phyloP scores from a whole-genome alignment of 53 echinoderm and acorn worm genomes.

The Crossaster papposus region DNA sequence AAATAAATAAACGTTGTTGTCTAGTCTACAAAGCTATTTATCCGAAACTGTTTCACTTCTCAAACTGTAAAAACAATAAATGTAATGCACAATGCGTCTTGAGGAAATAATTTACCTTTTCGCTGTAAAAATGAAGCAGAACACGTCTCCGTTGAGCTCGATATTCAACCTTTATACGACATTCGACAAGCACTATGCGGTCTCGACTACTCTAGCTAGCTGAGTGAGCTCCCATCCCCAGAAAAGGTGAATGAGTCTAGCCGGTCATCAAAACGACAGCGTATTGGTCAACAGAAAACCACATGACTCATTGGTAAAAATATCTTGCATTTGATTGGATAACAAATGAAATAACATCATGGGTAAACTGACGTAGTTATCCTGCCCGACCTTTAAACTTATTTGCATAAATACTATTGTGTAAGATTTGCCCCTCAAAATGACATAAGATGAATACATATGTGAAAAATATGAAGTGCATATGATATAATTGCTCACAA shows the following conservation, averaged over 20 bases:
- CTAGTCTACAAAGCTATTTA: too few relatives aligned
- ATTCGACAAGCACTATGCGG: background rate
- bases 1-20: too few relatives aligned
- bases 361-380: slow-evolving; percentile 35
- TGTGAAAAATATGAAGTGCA: slow-evolving; percentile 44
- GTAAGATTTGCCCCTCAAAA: slow-evolving; percentile 29
- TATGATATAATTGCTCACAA: background rate
- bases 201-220: background rate
- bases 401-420: slow-evolving; percentile 73
- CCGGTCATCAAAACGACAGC: slow-evolving; percentile 34
- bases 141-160: background rate
- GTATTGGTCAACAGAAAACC: slow-evolving; percentile 73
- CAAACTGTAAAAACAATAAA: background rate
- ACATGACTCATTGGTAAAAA: slow-evolving; percentile 67
- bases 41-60: background rate
- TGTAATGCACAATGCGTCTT: background rate
- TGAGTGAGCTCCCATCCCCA: background rate
- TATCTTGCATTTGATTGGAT: slow-evolving; percentile 61
- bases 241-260: slow-evolving; percentile 96
- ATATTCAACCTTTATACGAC: background rate
- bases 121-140: background rate
- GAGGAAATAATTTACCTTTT: background rate
- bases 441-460: background rate
- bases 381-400: slow-evolving; percentile 61
- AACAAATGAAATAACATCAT: slow-evolving; percentile 23